Evolutionary conservation across 2,113 vertebrate species (phyloP).

Genomic region (Rhinopomastus cyanomelas): DNA sequence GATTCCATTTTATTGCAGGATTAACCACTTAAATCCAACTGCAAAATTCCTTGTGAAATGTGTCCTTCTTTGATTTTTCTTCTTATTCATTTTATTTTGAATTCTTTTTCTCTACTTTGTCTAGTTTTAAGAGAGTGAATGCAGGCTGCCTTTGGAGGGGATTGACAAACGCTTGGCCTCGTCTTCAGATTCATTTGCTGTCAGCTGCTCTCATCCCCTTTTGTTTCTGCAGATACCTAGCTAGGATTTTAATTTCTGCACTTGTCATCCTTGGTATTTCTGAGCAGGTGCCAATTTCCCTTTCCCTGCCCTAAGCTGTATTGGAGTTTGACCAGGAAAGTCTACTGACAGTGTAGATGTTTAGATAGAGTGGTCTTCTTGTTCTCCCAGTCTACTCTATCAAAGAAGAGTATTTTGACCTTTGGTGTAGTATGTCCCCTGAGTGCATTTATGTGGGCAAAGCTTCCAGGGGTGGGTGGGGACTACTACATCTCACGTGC

Average conservation of each 20-base stretch:
- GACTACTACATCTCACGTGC: neutral
- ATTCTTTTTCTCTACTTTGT: neutral
- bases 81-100: neutral
- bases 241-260: neutral
- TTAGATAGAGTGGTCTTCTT: neutral
- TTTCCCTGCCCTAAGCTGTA: neutral
- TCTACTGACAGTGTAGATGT: neutral
- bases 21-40: neutral
- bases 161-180: neutral
- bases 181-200: neutral
- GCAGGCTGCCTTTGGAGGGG: rapidly evolving
- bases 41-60: neutral
- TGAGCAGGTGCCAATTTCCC: neutral
- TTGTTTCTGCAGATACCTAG: neutral
- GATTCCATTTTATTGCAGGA: neutral
- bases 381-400: neutral
- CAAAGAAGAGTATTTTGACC: neutral
- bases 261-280: neutral
- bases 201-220: neutral
- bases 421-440: neutral
- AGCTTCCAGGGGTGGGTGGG: neutral
- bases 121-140: neutral
- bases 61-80: neutral
- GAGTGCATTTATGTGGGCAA: neutral
- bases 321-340: neutral